phyloP scores from a whole-genome alignment of 1,140 invertebrate genomes.

The Diorhabda elongata region DNA sequence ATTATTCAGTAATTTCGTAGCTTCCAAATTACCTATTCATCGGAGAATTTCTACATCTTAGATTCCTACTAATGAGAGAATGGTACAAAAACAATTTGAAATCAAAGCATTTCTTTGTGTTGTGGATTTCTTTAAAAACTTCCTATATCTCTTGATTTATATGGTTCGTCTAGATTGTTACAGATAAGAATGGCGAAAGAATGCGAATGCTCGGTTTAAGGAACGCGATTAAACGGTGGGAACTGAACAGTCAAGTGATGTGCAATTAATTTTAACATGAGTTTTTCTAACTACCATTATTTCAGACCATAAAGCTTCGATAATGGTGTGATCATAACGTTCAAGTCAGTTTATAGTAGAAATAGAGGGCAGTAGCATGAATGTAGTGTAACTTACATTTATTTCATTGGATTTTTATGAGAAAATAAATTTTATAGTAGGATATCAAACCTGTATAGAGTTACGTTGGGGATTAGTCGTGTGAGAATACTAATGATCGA shows the following conservation, averaged over 20 bases:
- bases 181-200: constrained; percentile 2
- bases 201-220: not conserved
- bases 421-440: too few species aligned
- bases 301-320: not conserved
- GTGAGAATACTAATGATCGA: too few species aligned
- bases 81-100: not conserved
- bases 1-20: too few species aligned
- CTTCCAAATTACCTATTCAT: too few species aligned
- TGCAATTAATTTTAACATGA: not conserved
- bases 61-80: too few species aligned
- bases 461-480: too few species aligned
- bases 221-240: not conserved
- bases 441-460: too few species aligned
- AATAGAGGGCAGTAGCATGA: too few species aligned
- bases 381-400: too few species aligned
- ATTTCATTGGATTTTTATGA: too few species aligned
- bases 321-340: not conserved
- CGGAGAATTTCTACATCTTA: too few species aligned
- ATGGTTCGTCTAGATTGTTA: not conserved
- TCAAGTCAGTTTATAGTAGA: too few species aligned
- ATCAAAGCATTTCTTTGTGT: not conserved
- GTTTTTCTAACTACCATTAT: not conserved
- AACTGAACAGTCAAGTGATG: not conserved
- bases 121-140: not conserved
- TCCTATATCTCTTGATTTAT: not conserved